Conservation (phyloP, 2,888 invertebrate species). For the Protophormia terraenovae region DNA sequence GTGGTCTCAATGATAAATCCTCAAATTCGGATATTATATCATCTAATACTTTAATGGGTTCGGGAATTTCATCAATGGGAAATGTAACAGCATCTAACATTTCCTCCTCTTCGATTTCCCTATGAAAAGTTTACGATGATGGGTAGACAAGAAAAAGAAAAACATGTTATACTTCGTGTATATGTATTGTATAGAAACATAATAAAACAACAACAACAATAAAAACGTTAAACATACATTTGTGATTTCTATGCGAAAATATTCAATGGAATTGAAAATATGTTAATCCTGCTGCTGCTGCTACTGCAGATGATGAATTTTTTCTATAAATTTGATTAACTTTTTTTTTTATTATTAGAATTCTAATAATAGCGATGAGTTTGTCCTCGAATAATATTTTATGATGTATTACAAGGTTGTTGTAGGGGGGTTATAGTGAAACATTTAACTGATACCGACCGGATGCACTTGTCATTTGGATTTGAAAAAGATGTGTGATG, state of each 20-base stretch:
- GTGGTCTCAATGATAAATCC: constrained; percentile 83
- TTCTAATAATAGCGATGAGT: not conserved
- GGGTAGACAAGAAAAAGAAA: not conserved
- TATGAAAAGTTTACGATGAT: not conserved
- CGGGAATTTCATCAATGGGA: constrained; percentile 86
- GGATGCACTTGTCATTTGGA: constrained; percentile 50
- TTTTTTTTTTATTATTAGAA: not conserved
- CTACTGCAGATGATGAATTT: not conserved
- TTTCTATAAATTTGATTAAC: too few relatives aligned
- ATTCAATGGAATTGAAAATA: constrained; percentile 36
- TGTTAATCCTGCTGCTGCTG: not conserved
- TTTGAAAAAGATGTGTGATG: constrained; percentile 4
- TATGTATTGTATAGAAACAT: too few relatives aligned
- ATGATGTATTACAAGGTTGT: not conserved
- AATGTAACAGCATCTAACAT: constrained; percentile 65
- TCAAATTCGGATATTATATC: constrained; percentile 95
- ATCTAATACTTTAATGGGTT: constrained; percentile 93
- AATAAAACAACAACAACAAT: not conserved
- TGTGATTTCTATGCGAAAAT: constrained; percentile 33
- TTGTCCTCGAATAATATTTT: constrained; percentile 15
- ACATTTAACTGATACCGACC: not conserved
- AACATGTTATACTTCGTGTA: not conserved
- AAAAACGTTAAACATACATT: constrained; percentile 53
- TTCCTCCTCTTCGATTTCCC: constrained; percentile 68
- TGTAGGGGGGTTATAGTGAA: not conserved